Base-by-base conservation (phyloP, 2,888 invertebrate genomes). In the Acrocyrtus sp. region DNA sequence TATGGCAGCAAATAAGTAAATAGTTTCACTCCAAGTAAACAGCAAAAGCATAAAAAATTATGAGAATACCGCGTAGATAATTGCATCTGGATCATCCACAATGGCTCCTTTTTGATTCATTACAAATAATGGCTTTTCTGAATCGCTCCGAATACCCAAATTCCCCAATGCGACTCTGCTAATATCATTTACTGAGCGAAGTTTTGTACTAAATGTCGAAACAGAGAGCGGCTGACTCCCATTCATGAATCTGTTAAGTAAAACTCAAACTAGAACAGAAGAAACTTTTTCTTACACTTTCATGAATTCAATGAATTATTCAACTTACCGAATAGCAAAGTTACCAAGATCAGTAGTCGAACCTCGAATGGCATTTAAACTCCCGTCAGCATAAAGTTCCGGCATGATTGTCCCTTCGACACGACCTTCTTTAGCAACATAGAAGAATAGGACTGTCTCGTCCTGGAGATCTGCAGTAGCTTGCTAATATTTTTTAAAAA, bases 291-390 rank as follows among this genome's bases (percentile, higher is more conserved):
- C n/a, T n/a, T n/a, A n/a, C n/a, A n/a, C n/a, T 51, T 51, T 51
- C 6, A 10, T 8, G 12, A 19, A 39, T 41, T 17, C n/a, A n/a
- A 17, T 60, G 10, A 27, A 45, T 43, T 27, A 34, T 21, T 5
- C 6, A 34, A 19, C 41, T 41, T 60, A 85, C 80, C 86, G 86
- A 48, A 91, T 84, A 43, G 88, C 88, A 82, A 96, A 98, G 80
- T 91, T 88, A 26, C 93, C 93, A 6, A 96, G 85, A 3, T 91
- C 89, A 3, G 90, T 88, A 0, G 95, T 92, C 82, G 91, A 88
- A 0, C 97, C 97, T 72, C 87, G 84, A n/a, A 92, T 85, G 0
- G 89, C 89, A 0, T 88, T 88, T 45, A 88, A 85, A 19, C 85
- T 84, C 6, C 72, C 72, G 15, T 60, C 39, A 5, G 70, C 66